Evolutionary conservation across 2,888 invertebrate genomes (phyloP).

Genomic region (Poecilus cupreus): DNA sequence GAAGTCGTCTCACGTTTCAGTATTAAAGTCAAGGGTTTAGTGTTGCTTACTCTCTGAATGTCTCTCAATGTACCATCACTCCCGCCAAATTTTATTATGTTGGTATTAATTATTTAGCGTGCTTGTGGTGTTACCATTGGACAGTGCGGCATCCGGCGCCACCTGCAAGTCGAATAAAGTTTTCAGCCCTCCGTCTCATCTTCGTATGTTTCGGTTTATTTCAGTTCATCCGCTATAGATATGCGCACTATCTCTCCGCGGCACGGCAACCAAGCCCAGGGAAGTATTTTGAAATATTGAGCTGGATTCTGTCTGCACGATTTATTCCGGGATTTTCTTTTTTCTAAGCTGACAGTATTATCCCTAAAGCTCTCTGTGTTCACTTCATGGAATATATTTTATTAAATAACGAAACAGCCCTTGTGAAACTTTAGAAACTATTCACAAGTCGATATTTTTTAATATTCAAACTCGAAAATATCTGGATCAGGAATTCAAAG

Average conservation of each 20-base stretch:
- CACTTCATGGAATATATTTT: slow-evolving; percentile 21
- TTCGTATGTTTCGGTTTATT: slow-evolving; percentile 1
- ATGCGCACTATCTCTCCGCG: slow-evolving; percentile 6
- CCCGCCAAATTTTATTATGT: slow-evolving; percentile 27
- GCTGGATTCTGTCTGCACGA: slow-evolving; percentile 11
- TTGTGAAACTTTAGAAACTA: neutral
- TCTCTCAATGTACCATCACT: neutral
- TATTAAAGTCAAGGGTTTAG: slow-evolving; percentile 44
- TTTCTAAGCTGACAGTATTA: slow-evolving; percentile 31
- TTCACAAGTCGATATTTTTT: neutral
- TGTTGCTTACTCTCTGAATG: neutral
- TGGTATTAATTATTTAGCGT: slow-evolving; percentile 34
- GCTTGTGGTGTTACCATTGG: neutral
- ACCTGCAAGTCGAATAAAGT: slow-evolving; percentile 7
- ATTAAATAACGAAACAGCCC: slow-evolving; percentile 6
- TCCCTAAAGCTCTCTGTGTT: slow-evolving; percentile 23
- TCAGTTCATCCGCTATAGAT: neutral
- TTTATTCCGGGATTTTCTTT: slow-evolving; percentile 30
- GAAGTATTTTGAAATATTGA: slow-evolving; percentile 39
- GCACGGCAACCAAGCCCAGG: neutral
- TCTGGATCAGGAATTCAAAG: too few relatives aligned
- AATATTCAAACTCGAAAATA: too few relatives aligned
- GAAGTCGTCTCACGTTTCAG: slow-evolving; percentile 49
- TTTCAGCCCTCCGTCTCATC: neutral
- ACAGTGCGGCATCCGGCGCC: neutral